These are phyloP conservation scores for Entosphenus tridentatus DNA, from an alignment of 2,113 vertebrate genomes.

Conservation along the genomic window DNA sequence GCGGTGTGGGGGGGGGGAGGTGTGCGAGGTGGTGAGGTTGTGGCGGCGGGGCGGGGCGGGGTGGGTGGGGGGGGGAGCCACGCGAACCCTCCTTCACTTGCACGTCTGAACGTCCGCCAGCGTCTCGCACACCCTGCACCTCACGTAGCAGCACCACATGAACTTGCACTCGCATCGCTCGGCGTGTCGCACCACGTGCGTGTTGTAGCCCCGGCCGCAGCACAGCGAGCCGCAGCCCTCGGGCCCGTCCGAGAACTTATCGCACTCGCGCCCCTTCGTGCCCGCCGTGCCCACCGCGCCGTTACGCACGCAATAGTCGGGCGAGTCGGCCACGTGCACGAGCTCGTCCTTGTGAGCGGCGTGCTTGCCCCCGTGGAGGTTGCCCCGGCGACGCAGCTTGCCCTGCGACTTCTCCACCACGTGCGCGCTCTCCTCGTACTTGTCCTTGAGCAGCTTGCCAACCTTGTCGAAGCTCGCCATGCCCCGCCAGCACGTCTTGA, in stretches of 20 bases:
- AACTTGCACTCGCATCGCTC: conserved; percentile 84
- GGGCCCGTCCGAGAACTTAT: conserved; percentile 40
- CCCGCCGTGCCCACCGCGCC: conserved; percentile 41
- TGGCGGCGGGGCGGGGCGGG: too few species aligned
- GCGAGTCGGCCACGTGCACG: conserved; percentile 61
- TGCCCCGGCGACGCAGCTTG: conserved; percentile 47
- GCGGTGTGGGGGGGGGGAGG: too few species aligned
- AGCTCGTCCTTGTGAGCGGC: conserved; percentile 40
- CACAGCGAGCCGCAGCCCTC: conserved; percentile 72
- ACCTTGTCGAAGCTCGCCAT: conserved; percentile 66
- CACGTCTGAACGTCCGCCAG: conserved; percentile 88
- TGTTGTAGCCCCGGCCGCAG: conserved; percentile 85
- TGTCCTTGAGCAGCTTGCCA: conserved; percentile 57
- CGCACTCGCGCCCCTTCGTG: conserved; percentile 63
- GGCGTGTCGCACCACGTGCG: conserved; percentile 54
- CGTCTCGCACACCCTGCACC: conserved; percentile 66
- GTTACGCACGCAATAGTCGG: conserved; percentile 77
- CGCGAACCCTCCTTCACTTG: conserved; percentile 24
- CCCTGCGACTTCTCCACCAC: conserved; percentile 38
- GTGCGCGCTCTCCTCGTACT: conserved; percentile 64
- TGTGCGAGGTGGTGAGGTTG: too few species aligned
- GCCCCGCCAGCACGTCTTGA: conserved; percentile 85
- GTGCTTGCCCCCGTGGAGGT: conserved; percentile 26
- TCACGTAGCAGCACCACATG: conserved; percentile 90
- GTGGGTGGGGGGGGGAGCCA: too few species aligned